These are phyloP conservation scores for Ellobius talpinus DNA, from an alignment of 2,113 vertebrate species.

Conservation along the genomic window DNA sequence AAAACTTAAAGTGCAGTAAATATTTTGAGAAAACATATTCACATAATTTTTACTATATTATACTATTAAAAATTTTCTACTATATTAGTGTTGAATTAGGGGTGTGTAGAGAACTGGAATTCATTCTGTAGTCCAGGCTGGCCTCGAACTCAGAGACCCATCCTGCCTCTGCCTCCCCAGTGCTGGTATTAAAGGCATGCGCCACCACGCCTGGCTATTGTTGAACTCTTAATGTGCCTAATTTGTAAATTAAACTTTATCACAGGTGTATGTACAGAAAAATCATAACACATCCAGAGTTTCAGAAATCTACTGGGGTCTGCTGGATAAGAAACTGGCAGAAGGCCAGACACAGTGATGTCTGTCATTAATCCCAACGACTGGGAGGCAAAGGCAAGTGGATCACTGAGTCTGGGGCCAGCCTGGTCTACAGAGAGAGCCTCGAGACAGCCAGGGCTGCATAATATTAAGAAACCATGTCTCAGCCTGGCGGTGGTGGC, in stretches of 20 bases:
- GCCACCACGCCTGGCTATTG: not conserved
- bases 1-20: not conserved
- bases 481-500: too few species aligned
- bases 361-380: not conserved
- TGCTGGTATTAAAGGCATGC: not conserved
- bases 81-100: not conserved
- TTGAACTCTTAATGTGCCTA: not conserved
- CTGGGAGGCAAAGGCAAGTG: not conserved
- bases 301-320: not conserved
- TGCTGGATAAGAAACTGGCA: not conserved
- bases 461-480: not conserved
- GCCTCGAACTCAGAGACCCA: not conserved
- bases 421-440: not conserved
- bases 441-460: not conserved
- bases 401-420: not conserved
- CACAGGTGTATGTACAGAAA: not conserved
- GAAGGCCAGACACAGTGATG: not conserved
- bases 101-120: too few species aligned
- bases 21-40: not conserved
- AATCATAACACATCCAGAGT: not conserved
- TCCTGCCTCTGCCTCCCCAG: not conserved
- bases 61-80: not conserved
- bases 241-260: constrained; percentile 14
- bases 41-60: not conserved
- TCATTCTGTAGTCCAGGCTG: not conserved